Evolutionary conservation across 30 jellyfish, hydroid and myxozoan species (phyloP), one percentile per base, ranked within the genome.

Genomic region (Sanderia malayensis): DNA sequence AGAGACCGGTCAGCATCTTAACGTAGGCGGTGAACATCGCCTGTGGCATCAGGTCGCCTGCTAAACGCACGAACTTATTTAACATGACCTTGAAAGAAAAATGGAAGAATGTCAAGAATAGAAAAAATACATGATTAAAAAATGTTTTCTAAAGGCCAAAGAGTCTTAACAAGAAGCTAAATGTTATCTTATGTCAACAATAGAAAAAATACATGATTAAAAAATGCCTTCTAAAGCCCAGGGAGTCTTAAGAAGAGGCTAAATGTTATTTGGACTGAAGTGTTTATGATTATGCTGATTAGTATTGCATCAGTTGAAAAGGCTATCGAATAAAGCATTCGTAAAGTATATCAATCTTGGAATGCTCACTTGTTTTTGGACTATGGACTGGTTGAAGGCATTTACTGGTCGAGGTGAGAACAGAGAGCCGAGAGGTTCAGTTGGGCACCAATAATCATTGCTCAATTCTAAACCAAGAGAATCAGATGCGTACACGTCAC

Each of bases 11-110:
- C 58, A 88, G 68, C 97, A 88, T 88, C 46, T 82, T 76, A 32
- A 88, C 72, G 69, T 88, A 88, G 8, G 97, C 83, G n/a, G 80
- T 70, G 49, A 71, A 88, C 87, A 88, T 73, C n/a, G 95, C 80
- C 33, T 88, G 97, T 29, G 88, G 88, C 27, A 88, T 28, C 17
- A 88, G 80, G 61, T 88, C 97, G 17, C 97, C 97, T 34, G 97
- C 97, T 25, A 81, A 70, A 13, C 95, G 95, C 8, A 88, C 95
- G 58, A 88, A 88, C 55, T 88, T 88, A 28, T 88, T 88, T 84
- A 88, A 80, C 87, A 88, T 31, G 21, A 88, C 67, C 97, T 88
- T 44, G 10, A 71, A 57, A 57, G 20, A 20, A 79, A 41, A 44
- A 46, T 21, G 4, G 23, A 30, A 4, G 7, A 4, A 6, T 2